Evolutionary conservation across 2,888 invertebrate genomes (phyloP).

Genomic region (Tachina fera): DNA sequence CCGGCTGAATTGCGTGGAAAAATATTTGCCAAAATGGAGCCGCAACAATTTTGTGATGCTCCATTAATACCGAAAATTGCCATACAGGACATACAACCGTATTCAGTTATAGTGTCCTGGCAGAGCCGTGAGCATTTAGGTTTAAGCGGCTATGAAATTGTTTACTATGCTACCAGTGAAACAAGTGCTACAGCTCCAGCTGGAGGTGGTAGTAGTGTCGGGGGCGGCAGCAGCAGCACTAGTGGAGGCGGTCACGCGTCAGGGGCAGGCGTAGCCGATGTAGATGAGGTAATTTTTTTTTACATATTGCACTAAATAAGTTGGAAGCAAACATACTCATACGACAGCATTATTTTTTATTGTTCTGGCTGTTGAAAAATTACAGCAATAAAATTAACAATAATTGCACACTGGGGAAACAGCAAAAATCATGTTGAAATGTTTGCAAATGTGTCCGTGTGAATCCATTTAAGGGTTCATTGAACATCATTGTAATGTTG

Average conservation of each 20-base stretch:
- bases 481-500: not conserved
- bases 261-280: slow-evolving; percentile 53
- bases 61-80: slow-evolving; percentile 92
- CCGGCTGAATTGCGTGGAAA: slow-evolving; percentile 91
- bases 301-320: not conserved
- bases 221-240: not conserved
- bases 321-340: not conserved
- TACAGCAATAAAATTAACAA: slow-evolving; percentile 68
- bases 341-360: slow-evolving; percentile 17
- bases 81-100: slow-evolving; percentile 94
- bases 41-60: slow-evolving; percentile 92
- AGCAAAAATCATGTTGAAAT: slow-evolving; percentile 46
- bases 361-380: slow-evolving; percentile 56
- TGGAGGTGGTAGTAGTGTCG: slow-evolving; percentile 18
- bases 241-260: not conserved
- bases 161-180: slow-evolving; percentile 89
- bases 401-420: slow-evolving; percentile 60
- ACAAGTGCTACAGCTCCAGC: slow-evolving; percentile 84
- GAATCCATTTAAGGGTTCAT: slow-evolving; percentile 10
- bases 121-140: slow-evolving; percentile 94
- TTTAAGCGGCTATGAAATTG: slow-evolving; percentile 92
- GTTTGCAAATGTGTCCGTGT: not conserved
- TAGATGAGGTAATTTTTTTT: slow-evolving; percentile 71
- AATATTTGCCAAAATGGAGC: slow-evolving; percentile 89
- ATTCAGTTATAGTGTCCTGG: slow-evolving; percentile 94